phyloP scores from a whole-genome alignment of 2,113 vertebrate species.

The Megalops atlanticus region DNA sequence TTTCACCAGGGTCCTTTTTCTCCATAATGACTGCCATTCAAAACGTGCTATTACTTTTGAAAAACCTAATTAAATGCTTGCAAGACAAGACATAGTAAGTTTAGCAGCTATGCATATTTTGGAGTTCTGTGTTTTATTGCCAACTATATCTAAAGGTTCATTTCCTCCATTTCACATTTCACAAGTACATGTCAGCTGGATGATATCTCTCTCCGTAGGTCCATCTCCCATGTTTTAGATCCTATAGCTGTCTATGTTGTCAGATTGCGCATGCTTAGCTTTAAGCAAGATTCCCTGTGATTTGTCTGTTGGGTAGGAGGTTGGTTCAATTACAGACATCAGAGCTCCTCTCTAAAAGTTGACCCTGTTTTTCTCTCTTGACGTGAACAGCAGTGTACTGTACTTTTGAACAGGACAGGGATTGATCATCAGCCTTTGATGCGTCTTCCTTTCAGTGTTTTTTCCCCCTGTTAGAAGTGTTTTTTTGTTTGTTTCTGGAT shows the following conservation, averaged over 20 bases:
- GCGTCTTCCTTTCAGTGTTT: slow-evolving; percentile 36
- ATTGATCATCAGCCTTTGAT: slow-evolving; percentile 24
- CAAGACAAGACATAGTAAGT: background rate
- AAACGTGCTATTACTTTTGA: background rate
- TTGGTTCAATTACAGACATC: background rate
- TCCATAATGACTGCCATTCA: too few relatives aligned
- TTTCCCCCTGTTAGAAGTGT: slow-evolving; percentile 37
- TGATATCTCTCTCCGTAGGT: too few relatives aligned
- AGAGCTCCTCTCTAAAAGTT: background rate
- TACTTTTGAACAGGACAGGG: slow-evolving; percentile 7
- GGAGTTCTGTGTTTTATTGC: background rate
- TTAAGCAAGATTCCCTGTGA: background rate
- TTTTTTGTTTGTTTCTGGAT: slow-evolving; percentile 3
- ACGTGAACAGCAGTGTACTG: slow-evolving; percentile 33
- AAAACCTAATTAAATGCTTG: background rate
- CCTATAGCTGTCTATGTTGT: background rate
- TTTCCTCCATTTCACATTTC: background rate
- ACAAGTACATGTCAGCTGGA: background rate
- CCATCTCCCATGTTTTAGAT: background rate
- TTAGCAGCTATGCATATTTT: background rate
- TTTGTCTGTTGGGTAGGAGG: background rate
- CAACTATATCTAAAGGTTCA: background rate
- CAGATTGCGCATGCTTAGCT: background rate
- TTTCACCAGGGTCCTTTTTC: background rate
- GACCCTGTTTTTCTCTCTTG: slow-evolving; percentile 14